Percentiles rank a stretch among this genome's conserved stretches.
Evolutionary conservation across 2,113 vertebrate species (phyloP).

Genomic region (Polypterus bichir): DNA sequence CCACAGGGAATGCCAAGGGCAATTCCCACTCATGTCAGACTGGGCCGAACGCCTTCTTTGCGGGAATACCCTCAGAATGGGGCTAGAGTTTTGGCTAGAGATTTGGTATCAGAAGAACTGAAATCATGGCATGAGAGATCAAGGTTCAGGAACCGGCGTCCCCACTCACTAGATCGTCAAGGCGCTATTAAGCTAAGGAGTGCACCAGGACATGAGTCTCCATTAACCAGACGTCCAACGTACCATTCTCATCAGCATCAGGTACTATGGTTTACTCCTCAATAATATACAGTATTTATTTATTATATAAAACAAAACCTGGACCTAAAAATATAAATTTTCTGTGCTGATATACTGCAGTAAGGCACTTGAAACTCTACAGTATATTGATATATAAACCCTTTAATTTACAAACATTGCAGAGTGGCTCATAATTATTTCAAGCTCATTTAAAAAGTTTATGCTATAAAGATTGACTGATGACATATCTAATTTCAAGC

Average conservation of each 20-base stretch:
- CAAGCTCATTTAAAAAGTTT: no score
- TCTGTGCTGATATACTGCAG: no score
- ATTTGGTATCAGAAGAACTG: constrained; percentile 64
- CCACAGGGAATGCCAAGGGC: constrained; percentile 35
- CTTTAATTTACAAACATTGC: no score
- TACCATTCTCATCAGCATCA: constrained; percentile 13
- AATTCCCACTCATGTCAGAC: constrained; percentile 49
- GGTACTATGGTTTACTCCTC: no score
- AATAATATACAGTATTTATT: no score
- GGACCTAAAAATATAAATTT: no score
- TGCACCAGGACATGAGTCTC: constrained; percentile 35
- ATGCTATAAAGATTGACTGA: no score
- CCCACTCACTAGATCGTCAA: constrained; percentile 46
- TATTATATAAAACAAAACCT: no score
- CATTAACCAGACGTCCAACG: constrained; percentile 30
- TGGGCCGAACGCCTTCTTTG: constrained; percentile 58
- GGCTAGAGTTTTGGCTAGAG: constrained; percentile 44
- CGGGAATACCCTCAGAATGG: constrained; percentile 49
- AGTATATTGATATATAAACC: no score
- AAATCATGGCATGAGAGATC: constrained; percentile 70
- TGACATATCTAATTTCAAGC: no score
- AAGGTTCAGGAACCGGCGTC: constrained; percentile 36
- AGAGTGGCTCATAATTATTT: no score
- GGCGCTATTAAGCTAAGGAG: constrained; percentile 45
- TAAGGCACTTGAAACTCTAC: no score